phyloP scores from a whole-genome alignment of 1,140 invertebrate species.

The Lordiphosa stackelbergi region DNA sequence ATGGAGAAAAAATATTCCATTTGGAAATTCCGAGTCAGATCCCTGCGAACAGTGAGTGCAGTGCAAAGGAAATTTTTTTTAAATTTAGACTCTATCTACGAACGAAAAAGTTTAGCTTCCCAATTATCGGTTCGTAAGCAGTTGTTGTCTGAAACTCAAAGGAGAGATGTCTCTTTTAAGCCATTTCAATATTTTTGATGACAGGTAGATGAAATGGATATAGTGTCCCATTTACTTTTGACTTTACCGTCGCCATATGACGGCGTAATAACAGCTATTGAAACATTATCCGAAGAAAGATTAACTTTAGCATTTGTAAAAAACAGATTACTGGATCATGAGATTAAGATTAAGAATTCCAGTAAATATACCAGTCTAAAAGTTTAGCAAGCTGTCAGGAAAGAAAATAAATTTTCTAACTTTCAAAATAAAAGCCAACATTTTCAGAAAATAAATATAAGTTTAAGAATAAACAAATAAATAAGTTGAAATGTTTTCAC shows the following conservation, averaged over 20 bases:
- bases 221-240: constrained; percentile 39
- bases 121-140: constrained; percentile 71
- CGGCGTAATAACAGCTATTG: constrained; percentile 5
- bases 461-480: background rate
- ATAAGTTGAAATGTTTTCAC: background rate
- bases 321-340: background rate
- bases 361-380: background rate
- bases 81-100: constrained; percentile 72
- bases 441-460: background rate
- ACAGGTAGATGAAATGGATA: no score
- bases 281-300: background rate
- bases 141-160: constrained; percentile 73
- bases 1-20: constrained; percentile 19
- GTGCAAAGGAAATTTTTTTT: constrained; percentile 65
- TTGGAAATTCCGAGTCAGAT: constrained; percentile 11
- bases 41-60: constrained; percentile 42
- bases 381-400: background rate
- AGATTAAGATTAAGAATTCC: background rate
- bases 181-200: constrained; percentile 74
- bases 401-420: background rate
- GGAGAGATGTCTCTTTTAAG: constrained; percentile 58
- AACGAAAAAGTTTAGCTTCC: constrained; percentile 73
- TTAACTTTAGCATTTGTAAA: constrained; percentile 2
- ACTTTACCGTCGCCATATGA: constrained; percentile 3
- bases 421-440: background rate